A percentile compares a stretch with the other conserved stretches of the same genome.
These are phyloP conservation scores for Caracal caracal DNA, from an alignment of 2,113 vertebrate species.

Conservation along the genomic window DNA sequence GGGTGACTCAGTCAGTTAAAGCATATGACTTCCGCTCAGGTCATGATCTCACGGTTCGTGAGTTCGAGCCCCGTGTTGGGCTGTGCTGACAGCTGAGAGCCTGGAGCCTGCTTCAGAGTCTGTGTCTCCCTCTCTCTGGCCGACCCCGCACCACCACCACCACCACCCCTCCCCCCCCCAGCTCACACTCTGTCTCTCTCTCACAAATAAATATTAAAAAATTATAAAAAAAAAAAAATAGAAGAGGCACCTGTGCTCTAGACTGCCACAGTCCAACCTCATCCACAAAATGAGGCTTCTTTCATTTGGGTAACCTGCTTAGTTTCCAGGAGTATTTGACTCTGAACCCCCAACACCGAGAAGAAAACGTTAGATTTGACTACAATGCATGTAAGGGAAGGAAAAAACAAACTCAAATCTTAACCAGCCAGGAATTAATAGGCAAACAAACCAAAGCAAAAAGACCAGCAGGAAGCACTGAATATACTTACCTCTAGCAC, in stretches of 20 bases:
- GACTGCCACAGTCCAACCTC: not conserved
- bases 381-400: not conserved
- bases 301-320: not conserved
- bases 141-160: too few relatives aligned
- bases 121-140: too few relatives aligned
- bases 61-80: too few relatives aligned
- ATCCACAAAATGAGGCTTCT: not conserved
- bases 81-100: too few relatives aligned
- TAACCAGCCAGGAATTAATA: not conserved
- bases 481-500: slow-evolving; percentile 36
- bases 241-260: not conserved
- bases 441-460: slow-evolving; percentile 9
- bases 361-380: not conserved
- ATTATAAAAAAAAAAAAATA: not conserved
- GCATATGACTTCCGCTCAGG: too few relatives aligned
- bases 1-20: too few relatives aligned
- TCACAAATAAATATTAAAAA: too few relatives aligned
- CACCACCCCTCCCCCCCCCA: too few relatives aligned
- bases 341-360: not conserved
- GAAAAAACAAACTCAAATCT: not conserved
- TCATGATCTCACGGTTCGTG: too few relatives aligned
- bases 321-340: not conserved
- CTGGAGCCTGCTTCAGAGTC: too few relatives aligned
- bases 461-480: not conserved
- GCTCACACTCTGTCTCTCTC: too few relatives aligned